phyloP scores from a whole-genome alignment of 2,888 invertebrate genomes.

The Dynastes grantii region DNA sequence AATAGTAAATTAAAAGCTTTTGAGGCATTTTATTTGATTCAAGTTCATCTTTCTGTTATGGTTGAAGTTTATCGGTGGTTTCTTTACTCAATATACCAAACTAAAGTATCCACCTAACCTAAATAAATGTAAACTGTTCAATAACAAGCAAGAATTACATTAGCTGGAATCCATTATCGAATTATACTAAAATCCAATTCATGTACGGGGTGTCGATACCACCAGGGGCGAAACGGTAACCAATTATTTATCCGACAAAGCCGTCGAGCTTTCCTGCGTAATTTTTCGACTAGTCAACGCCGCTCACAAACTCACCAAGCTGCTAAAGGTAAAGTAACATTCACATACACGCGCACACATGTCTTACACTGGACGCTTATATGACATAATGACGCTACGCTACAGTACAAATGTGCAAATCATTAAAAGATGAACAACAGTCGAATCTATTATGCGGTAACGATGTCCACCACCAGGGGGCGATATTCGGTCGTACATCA shows the following conservation, averaged over 20 bases:
- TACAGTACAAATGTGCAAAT: constrained; percentile 62
- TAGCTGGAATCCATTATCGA: background rate
- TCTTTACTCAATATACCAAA: too few relatives aligned
- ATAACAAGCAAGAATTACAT: too few relatives aligned
- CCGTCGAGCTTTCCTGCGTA: constrained; percentile 28
- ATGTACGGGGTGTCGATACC: background rate
- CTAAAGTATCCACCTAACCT: too few relatives aligned
- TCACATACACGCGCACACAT: background rate
- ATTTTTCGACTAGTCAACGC: constrained; percentile 6
- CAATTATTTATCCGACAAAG: constrained; percentile 48
- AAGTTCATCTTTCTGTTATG: too few relatives aligned
- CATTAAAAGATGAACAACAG: constrained; percentile 64
- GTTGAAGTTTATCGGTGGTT: too few relatives aligned
- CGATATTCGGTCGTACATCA: constrained; percentile 58
- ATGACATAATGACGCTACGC: constrained; percentile 15
- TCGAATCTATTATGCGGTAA: constrained; percentile 67
- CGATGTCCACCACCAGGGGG: constrained; percentile 65
- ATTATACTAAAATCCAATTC: constrained; percentile 4
- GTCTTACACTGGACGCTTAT: background rate
- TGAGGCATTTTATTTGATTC: too few relatives aligned
- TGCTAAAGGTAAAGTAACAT: background rate
- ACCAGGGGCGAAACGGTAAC: constrained; percentile 33
- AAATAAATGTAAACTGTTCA: too few relatives aligned
- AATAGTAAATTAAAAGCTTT: too few relatives aligned
- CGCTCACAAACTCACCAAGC: background rate